Percentiles rank a stretch among this genome's conserved stretches.
phyloP scores from a whole-genome alignment of 2,888 invertebrate species.

The Apoderus coryli region DNA sequence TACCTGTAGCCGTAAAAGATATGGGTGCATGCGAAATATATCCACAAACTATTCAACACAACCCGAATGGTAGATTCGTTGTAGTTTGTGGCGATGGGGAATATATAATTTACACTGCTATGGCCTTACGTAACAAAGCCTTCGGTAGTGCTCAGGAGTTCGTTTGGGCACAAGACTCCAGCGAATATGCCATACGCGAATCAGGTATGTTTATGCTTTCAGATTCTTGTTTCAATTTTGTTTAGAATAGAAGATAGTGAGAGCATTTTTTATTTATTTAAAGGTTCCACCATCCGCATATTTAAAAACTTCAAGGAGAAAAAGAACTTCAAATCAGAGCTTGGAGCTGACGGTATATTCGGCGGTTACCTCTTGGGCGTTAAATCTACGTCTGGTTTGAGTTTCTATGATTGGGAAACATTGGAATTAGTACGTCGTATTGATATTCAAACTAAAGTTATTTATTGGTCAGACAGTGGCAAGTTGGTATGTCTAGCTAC shows the following conservation, averaged over 20 bases:
- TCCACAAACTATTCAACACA: slow-evolving; percentile 95
- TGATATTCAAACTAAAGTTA: slow-evolving; percentile 86
- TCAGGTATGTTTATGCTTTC: slow-evolving; percentile 37
- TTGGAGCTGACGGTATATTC: slow-evolving; percentile 76
- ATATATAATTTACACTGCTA: slow-evolving; percentile 98
- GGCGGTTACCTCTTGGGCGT: slow-evolving; percentile 44
- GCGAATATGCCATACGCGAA: slow-evolving; percentile 76
- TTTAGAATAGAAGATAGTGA: too few relatives aligned
- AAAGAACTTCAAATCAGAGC: slow-evolving; percentile 91
- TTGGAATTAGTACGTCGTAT: slow-evolving; percentile 85
- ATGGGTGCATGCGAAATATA: slow-evolving; percentile 99
- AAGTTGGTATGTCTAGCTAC: slow-evolving; percentile 87
- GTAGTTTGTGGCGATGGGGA: slow-evolving; percentile 99
- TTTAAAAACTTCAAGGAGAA: slow-evolving; percentile 98
- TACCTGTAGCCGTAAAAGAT: slow-evolving; percentile 91
- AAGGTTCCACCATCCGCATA: slow-evolving; percentile 65
- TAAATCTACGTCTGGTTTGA: slow-evolving; percentile 79
- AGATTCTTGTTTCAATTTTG: too few relatives aligned
- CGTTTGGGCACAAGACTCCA: slow-evolving; percentile 96
- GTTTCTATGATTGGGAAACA: slow-evolving; percentile 97
- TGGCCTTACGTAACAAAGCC: slow-evolving; percentile 97
- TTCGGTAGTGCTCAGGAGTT: slow-evolving; percentile 98
- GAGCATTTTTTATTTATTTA: too few relatives aligned
- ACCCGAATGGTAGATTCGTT: slow-evolving; percentile 88
- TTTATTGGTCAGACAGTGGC: slow-evolving; percentile 94